phyloP scores from a whole-genome alignment of 2,888 invertebrate genomes.

The Dione juno region DNA sequence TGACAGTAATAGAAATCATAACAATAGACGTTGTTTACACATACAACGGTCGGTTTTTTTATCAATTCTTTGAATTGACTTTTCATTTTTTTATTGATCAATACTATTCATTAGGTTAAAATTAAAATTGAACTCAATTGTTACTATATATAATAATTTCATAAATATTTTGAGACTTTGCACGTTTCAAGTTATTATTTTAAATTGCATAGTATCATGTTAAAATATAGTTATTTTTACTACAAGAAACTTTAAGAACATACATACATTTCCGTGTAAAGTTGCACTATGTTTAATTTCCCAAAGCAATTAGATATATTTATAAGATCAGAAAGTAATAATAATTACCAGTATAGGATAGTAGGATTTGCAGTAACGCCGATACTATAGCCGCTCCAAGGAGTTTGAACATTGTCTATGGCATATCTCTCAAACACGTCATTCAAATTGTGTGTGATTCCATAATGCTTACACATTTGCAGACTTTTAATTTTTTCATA shows the following conservation, averaged over 20 bases:
- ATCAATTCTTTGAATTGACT: constrained; percentile 22
- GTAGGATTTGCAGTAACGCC: constrained; percentile 73
- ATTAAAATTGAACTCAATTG: constrained; percentile 19
- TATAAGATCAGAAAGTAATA: neutral
- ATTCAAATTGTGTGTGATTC: constrained; percentile 66
- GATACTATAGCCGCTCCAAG: constrained; percentile 72
- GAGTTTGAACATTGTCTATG: constrained; percentile 79
- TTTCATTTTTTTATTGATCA: constrained; percentile 21
- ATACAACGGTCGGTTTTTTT: constrained; percentile 29
- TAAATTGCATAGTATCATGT: too few species aligned
- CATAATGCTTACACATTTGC: constrained; percentile 48
- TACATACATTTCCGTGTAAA: neutral
- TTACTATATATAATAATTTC: too few species aligned
- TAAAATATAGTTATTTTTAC: too few species aligned
- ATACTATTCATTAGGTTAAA: constrained; percentile 8
- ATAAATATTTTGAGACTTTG: neutral
- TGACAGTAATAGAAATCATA: constrained; percentile 32
- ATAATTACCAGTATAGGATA: constrained; percentile 68
- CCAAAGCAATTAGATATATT: neutral
- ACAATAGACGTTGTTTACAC: constrained; percentile 26
- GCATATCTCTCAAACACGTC: constrained; percentile 64
- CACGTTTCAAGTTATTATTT: too few species aligned
- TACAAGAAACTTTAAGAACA: too few species aligned
- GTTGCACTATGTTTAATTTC: neutral
- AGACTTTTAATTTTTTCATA: constrained; percentile 66